These are phyloP conservation scores for Sinocyclocheilus rhinocerous DNA, from an alignment of 2,113 vertebrate species.

Conservation along the genomic window DNA sequence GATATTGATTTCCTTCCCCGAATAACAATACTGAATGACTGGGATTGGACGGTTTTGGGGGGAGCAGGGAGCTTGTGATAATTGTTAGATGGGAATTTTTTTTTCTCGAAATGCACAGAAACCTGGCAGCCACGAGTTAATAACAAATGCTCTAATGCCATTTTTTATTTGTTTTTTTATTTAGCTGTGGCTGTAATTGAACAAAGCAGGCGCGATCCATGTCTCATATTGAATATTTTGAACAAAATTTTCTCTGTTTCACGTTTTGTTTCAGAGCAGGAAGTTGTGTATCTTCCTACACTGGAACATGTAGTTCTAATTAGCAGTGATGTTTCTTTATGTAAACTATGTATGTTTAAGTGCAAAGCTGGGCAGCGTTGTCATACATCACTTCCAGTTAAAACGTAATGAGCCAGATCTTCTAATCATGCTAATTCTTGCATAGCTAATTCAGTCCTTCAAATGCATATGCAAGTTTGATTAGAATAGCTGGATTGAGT, in stretches of 20 bases:
- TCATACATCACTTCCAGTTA: not conserved
- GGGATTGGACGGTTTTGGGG: not conserved
- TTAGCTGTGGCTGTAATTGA: not conserved
- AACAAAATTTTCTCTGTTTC: not conserved
- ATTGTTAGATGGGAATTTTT: constrained; percentile 41
- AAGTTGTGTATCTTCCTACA: not conserved
- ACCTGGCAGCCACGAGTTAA: constrained; percentile 11
- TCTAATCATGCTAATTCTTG: not conserved
- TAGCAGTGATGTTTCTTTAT: not conserved
- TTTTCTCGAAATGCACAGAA: not conserved
- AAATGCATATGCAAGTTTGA: constrained; percentile 2
- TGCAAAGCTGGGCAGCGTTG: not conserved
- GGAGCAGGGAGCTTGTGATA: constrained; percentile 16
- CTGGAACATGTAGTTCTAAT: not conserved
- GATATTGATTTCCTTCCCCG: constrained; percentile 47
- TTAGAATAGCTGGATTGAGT: too few relatives aligned
- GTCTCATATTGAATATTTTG: not conserved
- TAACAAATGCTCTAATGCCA: constrained; percentile 16
- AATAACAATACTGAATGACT: constrained; percentile 49
- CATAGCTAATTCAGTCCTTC: not conserved
- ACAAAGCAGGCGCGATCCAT: not conserved
- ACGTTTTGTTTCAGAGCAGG: not conserved
- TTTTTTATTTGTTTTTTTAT: not conserved
- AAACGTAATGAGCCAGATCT: not conserved
- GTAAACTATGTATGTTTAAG: not conserved